Conservation (phyloP, 53 echinoderm and acorn worm genomes). For the Paelopatides confundens region DNA sequence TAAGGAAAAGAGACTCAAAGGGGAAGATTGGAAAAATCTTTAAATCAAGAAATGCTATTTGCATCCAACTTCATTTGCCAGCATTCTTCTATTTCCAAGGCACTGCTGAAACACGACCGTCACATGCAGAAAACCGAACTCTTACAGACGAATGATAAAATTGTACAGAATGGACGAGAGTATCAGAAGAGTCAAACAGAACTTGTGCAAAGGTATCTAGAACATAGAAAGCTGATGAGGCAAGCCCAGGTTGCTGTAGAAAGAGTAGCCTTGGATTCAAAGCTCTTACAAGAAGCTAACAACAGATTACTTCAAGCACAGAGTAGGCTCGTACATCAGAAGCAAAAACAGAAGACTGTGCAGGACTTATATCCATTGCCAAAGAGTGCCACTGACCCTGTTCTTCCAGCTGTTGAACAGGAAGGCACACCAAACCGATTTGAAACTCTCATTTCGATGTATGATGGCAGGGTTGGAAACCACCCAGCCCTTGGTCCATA, state of each 20-base stretch:
- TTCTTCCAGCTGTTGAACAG: constrained; percentile 83
- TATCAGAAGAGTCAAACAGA: constrained; percentile 69
- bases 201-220: constrained; percentile 84
- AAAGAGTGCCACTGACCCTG: constrained; percentile 85
- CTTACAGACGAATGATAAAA: constrained; percentile 42
- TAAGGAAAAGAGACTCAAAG: constrained; percentile 64
- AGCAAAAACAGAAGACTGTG: constrained; percentile 72
- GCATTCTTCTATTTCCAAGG: constrained; percentile 96
- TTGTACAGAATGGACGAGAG: constrained; percentile 61
- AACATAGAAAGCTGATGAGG: constrained; percentile 93
- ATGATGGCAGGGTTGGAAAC: constrained; percentile 91
- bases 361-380: constrained; percentile 92
- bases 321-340: constrained; percentile 71
- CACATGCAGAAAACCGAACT: constrained; percentile 62
- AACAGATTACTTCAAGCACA: constrained; percentile 80
- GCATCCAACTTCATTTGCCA: constrained; percentile 85
- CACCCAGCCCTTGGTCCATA: constrained; percentile 75
- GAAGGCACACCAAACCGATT: constrained; percentile 90
- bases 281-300: constrained; percentile 78
- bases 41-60: constrained; percentile 68
- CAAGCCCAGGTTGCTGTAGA: constrained; percentile 91
- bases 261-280: constrained; percentile 79
- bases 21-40: constrained; percentile 49
- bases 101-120: constrained; percentile 84
- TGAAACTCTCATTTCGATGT: constrained; percentile 90